Conservation (phyloP, 2,888 invertebrate genomes). For the Drosophila atripex region DNA sequence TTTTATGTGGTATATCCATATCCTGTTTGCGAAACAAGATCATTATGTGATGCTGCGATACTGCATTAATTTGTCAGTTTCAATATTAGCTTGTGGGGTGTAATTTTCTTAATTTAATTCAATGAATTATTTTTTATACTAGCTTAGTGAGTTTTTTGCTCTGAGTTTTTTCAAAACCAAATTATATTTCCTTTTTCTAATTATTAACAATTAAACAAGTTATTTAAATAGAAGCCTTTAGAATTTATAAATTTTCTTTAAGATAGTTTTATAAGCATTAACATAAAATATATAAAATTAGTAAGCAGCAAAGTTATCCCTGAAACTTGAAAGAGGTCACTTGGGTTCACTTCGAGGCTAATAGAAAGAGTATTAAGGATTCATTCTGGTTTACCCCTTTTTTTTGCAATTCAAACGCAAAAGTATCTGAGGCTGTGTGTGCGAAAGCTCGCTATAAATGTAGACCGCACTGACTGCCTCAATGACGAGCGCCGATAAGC, state of each 20-base stretch:
- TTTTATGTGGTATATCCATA: constrained; percentile 1
- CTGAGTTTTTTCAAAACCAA: too few species aligned
- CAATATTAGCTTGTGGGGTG: background rate
- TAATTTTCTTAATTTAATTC: background rate
- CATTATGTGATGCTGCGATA: background rate
- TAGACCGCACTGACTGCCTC: constrained; percentile 58
- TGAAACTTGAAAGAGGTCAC: constrained; percentile 14
- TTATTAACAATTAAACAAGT: too few species aligned
- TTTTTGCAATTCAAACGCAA: constrained; percentile 61
- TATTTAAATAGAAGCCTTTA: too few species aligned
- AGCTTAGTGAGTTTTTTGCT: too few species aligned
- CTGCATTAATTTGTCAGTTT: background rate
- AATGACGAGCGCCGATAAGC: constrained; percentile 70
- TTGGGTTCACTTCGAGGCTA: constrained; percentile 4
- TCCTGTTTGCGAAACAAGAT: background rate
- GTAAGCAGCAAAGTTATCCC: too few species aligned
- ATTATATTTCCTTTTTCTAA: background rate
- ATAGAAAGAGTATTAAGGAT: constrained; percentile 24
- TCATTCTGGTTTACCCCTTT: constrained; percentile 27
- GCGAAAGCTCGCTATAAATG: constrained; percentile 63
- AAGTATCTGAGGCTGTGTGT: constrained; percentile 54
- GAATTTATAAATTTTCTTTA: too few species aligned
- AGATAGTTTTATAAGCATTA: too few species aligned
- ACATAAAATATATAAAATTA: too few species aligned
- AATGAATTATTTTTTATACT: background rate